Base-by-base conservation (phyloP, 2,113 vertebrate species). In the Bubo blakistoni region DNA sequence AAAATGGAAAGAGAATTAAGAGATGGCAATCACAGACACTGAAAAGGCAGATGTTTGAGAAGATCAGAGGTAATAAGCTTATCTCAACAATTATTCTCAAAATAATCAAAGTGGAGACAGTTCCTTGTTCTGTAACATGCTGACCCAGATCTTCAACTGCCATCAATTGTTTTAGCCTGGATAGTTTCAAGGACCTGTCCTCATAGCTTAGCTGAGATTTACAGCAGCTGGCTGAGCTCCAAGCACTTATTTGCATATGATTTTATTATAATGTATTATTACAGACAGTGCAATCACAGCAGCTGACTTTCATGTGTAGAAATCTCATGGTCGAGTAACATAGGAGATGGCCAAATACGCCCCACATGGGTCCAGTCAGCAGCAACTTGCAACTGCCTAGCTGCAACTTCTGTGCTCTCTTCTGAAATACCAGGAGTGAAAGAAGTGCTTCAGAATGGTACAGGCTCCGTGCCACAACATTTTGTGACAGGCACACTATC, bases 1-100 rank as follows among this genome's bases (percentile, higher is more conserved):
- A 97, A 97, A 97, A 94, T 85, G 94, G 87, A 65, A 97, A 94
- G 93, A 96, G 94, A 96, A 92, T 96, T 97, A 98, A 7, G 42
- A 87, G 72, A 94, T 89, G 70, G 89, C 66, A 94, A 91, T 94
- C 86, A 62, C 2, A 5, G 32, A 72, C 77, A 65, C 47, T 69
- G 86, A 92, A 94, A 94, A 92, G 61, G 77, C 90, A 91, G 95
- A 91, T 90, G 49, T 79, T 91, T 94, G 88, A 86, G 81, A 93
- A 91, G 91, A 97, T 95, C 83, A 92, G 77, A 94, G 54, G 70
- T 88, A 97, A 94, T 91, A 90, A 96, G 84, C 86, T 96, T 97
- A 96, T 95, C 96, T 85, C 44, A 89, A 92, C 40, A 89, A 94
- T 89, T 96, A 95, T 82, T 94, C 92, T 94, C 58, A 85, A 81